These are phyloP conservation scores for Reticulitermes speratus DNA, from an alignment of 1,140 invertebrate species.

Conservation along the genomic window DNA sequence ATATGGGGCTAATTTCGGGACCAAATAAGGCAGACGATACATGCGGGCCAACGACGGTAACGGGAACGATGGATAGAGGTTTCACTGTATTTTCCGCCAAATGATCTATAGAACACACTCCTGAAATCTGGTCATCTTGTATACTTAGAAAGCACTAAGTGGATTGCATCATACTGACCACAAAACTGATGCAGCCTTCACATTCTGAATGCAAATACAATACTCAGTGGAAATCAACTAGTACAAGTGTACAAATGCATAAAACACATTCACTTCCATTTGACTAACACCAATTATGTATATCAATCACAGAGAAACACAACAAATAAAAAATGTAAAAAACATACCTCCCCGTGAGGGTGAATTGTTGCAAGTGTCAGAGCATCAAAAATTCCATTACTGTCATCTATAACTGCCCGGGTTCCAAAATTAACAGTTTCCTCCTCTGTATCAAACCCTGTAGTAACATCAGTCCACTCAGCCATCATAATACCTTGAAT, in stretches of 20 bases:
- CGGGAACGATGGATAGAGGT: no score
- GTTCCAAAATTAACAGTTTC: constrained; percentile 51
- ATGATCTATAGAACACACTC: no score
- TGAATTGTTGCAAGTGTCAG: not conserved
- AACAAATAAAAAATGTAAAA: not conserved
- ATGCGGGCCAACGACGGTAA: no score
- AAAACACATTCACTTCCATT: not conserved
- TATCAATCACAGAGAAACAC: not conserved
- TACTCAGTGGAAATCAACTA: not conserved
- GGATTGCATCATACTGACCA: no score
- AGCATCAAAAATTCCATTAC: constrained; percentile 47
- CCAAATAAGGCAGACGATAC: no score
- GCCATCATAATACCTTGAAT: constrained; percentile 37
- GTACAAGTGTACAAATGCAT: not conserved
- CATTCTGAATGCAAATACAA: no score
- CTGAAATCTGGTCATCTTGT: no score
- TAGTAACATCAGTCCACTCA: constrained; percentile 43
- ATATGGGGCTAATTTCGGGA: no score
- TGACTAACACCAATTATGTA: not conserved
- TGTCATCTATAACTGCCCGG: constrained; percentile 44
- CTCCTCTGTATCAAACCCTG: constrained; percentile 47
- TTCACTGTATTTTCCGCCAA: no score
- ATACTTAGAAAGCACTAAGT: no score
- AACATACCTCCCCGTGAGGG: not conserved
- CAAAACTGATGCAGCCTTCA: no score